Conservation (phyloP, 2,797 vertebrate genomes). For the Sebastes kiyomatsui region DNA sequence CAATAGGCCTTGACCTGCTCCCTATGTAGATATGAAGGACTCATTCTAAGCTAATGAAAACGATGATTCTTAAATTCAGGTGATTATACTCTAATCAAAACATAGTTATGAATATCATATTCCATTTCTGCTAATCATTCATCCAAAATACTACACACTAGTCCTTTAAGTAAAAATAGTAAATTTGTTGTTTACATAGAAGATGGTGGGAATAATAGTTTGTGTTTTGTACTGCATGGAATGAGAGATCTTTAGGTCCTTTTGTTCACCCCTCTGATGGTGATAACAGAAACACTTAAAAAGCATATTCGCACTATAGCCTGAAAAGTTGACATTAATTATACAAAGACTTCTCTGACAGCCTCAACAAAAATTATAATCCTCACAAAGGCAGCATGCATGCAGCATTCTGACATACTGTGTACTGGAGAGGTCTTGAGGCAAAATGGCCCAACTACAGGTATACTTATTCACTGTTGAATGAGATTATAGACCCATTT, state of each 20-base stretch:
- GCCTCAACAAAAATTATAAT: not conserved
- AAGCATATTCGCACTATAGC: not conserved
- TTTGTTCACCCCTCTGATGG: not conserved
- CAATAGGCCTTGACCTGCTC: too few species aligned
- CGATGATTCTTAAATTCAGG: too few species aligned
- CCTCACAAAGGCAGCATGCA: not conserved
- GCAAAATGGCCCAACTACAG: not conserved
- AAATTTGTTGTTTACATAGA: not conserved
- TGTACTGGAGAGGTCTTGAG: not conserved
- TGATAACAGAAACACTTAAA: not conserved
- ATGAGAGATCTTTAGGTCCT: not conserved
- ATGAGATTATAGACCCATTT: not conserved
- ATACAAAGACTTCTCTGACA: not conserved
- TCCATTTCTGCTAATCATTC: too few species aligned
- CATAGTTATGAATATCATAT: too few species aligned
- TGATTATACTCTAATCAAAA: too few species aligned
- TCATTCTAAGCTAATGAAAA: too few species aligned
- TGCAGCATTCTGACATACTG: not conserved
- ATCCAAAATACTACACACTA: too few species aligned
- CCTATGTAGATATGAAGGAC: too few species aligned
- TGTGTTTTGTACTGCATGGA: not conserved
- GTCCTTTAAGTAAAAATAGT: too few species aligned
- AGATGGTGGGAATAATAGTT: not conserved
- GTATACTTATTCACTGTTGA: not conserved
- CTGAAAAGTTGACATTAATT: not conserved